Base-by-base conservation (phyloP, 2,113 vertebrate genomes). In the Gymnorhina tibicen region DNA sequence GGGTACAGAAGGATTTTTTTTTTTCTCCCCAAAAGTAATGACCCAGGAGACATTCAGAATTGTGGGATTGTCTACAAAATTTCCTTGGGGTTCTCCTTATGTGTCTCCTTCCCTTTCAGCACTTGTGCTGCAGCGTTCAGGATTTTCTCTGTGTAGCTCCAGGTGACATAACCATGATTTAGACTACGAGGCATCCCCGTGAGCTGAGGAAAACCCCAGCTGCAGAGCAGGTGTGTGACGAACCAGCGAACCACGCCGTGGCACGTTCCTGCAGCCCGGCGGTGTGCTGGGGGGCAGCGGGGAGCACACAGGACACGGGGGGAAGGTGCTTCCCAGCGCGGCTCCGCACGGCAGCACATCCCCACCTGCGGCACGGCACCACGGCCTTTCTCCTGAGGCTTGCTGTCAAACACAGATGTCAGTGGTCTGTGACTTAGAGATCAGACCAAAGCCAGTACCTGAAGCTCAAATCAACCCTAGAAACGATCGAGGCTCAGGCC, bases 401-500 rank as follows among this genome's bases (percentile, higher is more conserved):
- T 22, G 17, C 3, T 49, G 24, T 60, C 37, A 44, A 66, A 63
- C 13, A 6, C 7, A 32, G 39, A 10, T 41, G 6, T 13, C 35
- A 30, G 32, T 1, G 1, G 37, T 7, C 21, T 5, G 3, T 44
- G 41, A 32, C 10, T 28, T 17, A 50, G 39, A 75, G 30, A 66
- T 42, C 42, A 55, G 49, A 88, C 7, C 10, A 58, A 62, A 76
- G 13, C 37, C 3, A 4, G 17, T 7, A 55, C 23, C 39, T 46
- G 33, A 18, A 70, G 33, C 33, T 87, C 7, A 30, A 9, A 26
- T 41, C 42, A 75, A 10, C 30, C 32, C 16, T 6, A 39, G 27
- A 50, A 74, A 50, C 0, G 0, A 41, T 6, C 6, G 58, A 58
- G 33, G 21, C 10, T 21, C 47, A 14, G n/a, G 2, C 32, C 53